Evolutionary conservation across 2,113 vertebrate species (phyloP).

Genomic region (Poeciliopsis retropinna): DNA sequence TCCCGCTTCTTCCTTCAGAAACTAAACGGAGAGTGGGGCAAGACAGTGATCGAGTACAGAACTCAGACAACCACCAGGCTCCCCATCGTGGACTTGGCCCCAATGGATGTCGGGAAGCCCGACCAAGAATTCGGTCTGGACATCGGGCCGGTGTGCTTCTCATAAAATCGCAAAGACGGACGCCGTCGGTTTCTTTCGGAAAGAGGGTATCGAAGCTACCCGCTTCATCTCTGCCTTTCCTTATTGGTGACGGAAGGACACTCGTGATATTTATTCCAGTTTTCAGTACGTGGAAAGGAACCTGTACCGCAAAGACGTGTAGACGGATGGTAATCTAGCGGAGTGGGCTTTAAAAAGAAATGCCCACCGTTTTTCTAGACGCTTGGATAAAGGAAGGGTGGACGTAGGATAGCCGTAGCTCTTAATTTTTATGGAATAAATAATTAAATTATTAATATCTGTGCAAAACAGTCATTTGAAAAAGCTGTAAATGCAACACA

Average conservation of each 20-base stretch:
- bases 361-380: neutral
- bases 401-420: conserved; percentile 31
- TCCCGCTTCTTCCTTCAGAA: conserved; percentile 68
- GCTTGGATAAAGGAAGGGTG: conserved; percentile 20
- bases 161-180: conserved; percentile 76
- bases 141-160: conserved; percentile 95
- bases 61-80: conserved; percentile 91
- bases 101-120: conserved; percentile 88
- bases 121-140: conserved; percentile 95
- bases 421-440: conserved; percentile 43
- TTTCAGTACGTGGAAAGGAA: conserved; percentile 9
- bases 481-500: conserved; percentile 68
- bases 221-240: conserved; percentile 10
- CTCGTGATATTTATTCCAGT: conserved; percentile 56
- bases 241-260: neutral
- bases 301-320: neutral
- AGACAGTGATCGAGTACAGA: conserved; percentile 92
- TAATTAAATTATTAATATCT: conserved; percentile 67
- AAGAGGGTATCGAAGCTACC: conserved; percentile 31
- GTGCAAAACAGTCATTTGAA: conserved; percentile 39
- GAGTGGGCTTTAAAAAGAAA: neutral
- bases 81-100: conserved; percentile 90
- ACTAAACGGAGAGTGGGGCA: conserved; percentile 83
- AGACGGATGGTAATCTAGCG: conserved; percentile 35
- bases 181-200: neutral